These are phyloP conservation scores for Agonopterix alstromeriana DNA, from an alignment of 2,888 invertebrate genomes.

Conservation along the genomic window DNA sequence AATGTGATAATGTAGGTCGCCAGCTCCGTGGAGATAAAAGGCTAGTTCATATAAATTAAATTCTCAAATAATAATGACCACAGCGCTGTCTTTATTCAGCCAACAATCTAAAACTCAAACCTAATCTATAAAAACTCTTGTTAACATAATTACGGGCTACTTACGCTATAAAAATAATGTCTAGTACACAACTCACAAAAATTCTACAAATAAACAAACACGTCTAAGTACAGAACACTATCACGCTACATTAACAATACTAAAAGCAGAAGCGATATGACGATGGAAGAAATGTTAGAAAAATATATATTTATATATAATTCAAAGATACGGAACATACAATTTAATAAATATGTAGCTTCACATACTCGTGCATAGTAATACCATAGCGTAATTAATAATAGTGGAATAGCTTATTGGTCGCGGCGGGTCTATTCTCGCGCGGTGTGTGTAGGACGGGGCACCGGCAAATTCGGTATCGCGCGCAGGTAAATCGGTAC, in stretches of 20 bases:
- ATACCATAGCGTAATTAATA: no score
- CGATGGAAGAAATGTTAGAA: slow-evolving; percentile 21
- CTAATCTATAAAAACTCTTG: background rate
- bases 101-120: slow-evolving; percentile 6
- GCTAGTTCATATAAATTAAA: slow-evolving; percentile 4
- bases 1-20: slow-evolving; percentile 17
- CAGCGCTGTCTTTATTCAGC: slow-evolving; percentile 9
- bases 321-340: no score
- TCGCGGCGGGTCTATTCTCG: no score
- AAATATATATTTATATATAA: background rate
- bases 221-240: background rate
- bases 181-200: background rate
- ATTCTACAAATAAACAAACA: background rate
- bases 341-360: no score
- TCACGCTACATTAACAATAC: slow-evolving; percentile 11
- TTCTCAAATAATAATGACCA: slow-evolving; percentile 8
- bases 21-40: slow-evolving; percentile 17
- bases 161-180: background rate
- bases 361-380: no score
- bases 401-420: no score
- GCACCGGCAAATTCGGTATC: no score
- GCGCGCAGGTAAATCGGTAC: no score
- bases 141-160: background rate
- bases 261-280: slow-evolving; percentile 53
- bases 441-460: no score